A percentile compares a stretch with the other conserved stretches of the same genome.
phyloP scores from a whole-genome alignment of 2,797 vertebrate species.

The Xenops minutus region DNA sequence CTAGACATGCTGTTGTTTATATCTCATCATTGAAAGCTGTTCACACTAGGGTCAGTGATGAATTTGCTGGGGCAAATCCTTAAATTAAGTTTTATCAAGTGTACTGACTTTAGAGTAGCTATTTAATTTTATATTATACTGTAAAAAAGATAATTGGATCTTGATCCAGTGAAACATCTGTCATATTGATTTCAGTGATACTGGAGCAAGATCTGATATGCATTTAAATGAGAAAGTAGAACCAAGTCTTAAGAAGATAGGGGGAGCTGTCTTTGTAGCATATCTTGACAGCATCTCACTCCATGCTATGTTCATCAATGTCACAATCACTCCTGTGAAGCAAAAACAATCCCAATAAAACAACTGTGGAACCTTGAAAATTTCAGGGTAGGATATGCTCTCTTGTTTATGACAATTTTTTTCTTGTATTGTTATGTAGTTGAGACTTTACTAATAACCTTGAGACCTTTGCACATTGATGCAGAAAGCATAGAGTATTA shows the following conservation, averaged over 20 bases:
- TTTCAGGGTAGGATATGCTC: neutral
- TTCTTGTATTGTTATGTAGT: neutral
- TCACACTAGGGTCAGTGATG: neutral
- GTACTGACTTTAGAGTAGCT: neutral
- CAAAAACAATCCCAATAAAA: neutral
- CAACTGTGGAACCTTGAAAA: neutral
- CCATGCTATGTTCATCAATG: neutral
- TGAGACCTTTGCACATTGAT: neutral
- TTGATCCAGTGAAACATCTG: neutral
- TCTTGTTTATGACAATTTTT: neutral
- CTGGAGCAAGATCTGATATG: neutral
- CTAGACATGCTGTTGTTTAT: neutral
- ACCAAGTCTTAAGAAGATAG: neutral
- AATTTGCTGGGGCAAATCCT: neutral
- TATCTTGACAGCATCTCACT: neutral
- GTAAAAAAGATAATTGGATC: neutral
- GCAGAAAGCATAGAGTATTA: neutral
- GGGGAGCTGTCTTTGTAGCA: neutral
- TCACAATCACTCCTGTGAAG: neutral
- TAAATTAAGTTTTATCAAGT: neutral
- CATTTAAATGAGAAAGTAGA: neutral
- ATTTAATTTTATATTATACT: neutral
- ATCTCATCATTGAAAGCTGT: neutral
- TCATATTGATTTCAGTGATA: neutral
- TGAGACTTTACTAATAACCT: neutral